These are phyloP conservation scores for Pteronura brasiliensis DNA, from an alignment of 2,113 vertebrate species.

Conservation along the genomic window DNA sequence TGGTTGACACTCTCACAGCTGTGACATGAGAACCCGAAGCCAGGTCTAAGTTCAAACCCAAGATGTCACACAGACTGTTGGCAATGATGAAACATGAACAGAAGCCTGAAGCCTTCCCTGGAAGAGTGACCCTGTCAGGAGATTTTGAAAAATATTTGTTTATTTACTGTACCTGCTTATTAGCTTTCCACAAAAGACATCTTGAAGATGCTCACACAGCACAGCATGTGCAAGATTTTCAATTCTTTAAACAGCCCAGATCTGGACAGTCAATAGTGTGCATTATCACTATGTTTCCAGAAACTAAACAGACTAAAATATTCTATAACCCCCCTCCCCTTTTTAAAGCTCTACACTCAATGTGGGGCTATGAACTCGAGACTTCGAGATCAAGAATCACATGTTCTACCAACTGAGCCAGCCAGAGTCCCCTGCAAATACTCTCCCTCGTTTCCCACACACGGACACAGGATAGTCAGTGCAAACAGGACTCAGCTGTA, in stretches of 20 bases:
- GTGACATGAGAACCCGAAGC: neutral
- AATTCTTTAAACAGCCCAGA: neutral
- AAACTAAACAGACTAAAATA: neutral
- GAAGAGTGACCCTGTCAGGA: rapidly evolving
- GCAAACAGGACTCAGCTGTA: neutral
- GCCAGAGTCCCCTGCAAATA: neutral
- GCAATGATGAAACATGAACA: neutral
- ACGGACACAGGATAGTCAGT: rapidly evolving
- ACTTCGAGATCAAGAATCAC: neutral
- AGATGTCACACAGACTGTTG: rapidly evolving
- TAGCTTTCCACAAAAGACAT: neutral
- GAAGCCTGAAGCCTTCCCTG: neutral
- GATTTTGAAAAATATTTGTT: neutral
- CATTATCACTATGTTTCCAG: neutral
- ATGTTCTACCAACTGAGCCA: neutral
- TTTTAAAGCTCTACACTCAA: neutral
- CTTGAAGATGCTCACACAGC: rapidly evolving
- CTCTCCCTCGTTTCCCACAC: neutral
- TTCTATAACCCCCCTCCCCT: neutral
- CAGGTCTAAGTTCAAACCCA: neutral
- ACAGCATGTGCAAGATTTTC: neutral
- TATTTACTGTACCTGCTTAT: neutral
- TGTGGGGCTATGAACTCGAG: neutral
- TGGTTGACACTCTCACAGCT: neutral
- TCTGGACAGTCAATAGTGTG: too few relatives aligned